phyloP scores from a whole-genome alignment of 1,140 invertebrate species.

The Chironomus striatipennis region DNA sequence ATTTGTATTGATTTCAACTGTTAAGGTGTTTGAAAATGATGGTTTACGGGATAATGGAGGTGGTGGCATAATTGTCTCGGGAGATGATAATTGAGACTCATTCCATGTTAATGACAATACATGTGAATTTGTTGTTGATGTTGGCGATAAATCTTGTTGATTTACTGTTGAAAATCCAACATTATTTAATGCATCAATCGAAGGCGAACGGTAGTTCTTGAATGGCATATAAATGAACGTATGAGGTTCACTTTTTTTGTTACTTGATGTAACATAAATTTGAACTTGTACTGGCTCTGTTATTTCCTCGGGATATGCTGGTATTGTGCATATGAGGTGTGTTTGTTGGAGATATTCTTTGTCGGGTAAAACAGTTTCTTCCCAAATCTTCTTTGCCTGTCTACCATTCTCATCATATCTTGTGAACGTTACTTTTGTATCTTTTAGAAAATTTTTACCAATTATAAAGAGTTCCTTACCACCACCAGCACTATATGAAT shows the following conservation, averaged over 20 bases:
- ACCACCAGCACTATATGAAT: conserved; percentile 66
- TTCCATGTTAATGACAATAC: neutral
- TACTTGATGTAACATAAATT: conserved; percentile 74
- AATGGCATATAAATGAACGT: conserved; percentile 70
- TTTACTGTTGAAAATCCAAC: neutral
- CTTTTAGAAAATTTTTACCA: conserved; percentile 94
- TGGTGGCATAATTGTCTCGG: neutral
- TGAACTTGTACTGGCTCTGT: conserved; percentile 61
- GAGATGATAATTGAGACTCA: neutral
- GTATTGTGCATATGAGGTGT: conserved; percentile 87
- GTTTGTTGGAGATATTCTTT: conserved; percentile 85
- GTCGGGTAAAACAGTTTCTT: conserved; percentile 65
- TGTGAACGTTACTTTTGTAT: conserved; percentile 78
- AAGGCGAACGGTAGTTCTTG: neutral
- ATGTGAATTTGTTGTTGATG: neutral
- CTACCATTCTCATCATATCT: conserved; percentile 33
- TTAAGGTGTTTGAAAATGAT: neutral
- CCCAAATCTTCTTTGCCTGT: conserved; percentile 52
- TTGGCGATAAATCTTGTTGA: neutral
- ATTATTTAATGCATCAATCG: neutral
- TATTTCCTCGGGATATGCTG: conserved; percentile 57
- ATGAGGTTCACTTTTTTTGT: conserved; percentile 81
- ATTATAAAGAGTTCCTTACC: conserved; percentile 88
- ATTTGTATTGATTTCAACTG: neutral
- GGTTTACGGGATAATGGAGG: neutral